These are phyloP conservation scores for Dipodomys ordii DNA, from an alignment of 2,113 vertebrate species.

Conservation along the genomic window DNA sequence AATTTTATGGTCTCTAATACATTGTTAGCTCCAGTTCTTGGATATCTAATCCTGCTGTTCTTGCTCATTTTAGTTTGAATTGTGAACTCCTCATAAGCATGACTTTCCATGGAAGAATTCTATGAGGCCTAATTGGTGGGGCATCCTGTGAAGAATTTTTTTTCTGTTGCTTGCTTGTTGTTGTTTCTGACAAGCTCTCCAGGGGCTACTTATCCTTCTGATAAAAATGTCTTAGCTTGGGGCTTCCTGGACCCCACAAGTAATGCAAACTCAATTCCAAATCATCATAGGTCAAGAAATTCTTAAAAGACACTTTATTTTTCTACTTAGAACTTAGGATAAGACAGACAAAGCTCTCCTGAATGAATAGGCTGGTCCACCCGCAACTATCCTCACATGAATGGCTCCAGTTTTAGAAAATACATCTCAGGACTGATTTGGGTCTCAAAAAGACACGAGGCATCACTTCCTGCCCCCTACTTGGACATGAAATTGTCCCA, in stretches of 20 bases:
- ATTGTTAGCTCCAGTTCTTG: conserved; percentile 13
- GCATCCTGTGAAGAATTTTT: conserved; percentile 14
- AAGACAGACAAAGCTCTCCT: not conserved
- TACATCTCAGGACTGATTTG: not conserved
- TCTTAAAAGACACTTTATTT: conserved; percentile 12
- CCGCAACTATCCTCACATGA: conserved; percentile 6
- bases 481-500: conserved; percentile 32
- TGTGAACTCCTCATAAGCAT: conserved; percentile 11
- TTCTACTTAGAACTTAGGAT: conserved; percentile 8
- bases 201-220: conserved; percentile 16
- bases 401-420: not conserved
- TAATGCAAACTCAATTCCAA: conserved; percentile 44
- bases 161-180: not conserved
- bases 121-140: conserved; percentile 13
- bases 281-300: conserved; percentile 46
- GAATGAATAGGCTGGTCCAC: not conserved
- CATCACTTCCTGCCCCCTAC: not conserved
- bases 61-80: conserved; percentile 43
- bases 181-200: conserved; percentile 19
- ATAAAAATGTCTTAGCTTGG: conserved; percentile 52
- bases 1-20: conserved; percentile 58
- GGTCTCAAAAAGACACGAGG: not conserved
- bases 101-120: conserved; percentile 32
- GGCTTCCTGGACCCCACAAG: conserved; percentile 29
- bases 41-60: conserved; percentile 17